A percentile compares a stretch with the other conserved stretches of the same genome.
phyloP scores from a whole-genome alignment of 2,888 invertebrate species.

The Galeopsomyia nigrocyanea region DNA sequence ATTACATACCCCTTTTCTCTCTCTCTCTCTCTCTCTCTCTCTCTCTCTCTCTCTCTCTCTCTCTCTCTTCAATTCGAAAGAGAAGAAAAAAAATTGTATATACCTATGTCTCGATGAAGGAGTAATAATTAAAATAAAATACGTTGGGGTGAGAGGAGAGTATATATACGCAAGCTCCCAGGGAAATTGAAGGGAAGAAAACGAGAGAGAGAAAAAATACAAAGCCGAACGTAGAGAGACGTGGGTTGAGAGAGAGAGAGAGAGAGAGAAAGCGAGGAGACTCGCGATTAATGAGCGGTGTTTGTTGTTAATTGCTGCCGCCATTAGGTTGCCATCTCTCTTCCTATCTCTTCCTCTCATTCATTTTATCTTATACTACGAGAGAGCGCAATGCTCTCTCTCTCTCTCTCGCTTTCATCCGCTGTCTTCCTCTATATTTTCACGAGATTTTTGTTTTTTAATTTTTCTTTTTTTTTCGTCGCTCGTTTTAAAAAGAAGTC shows the following conservation, averaged over 20 bases:
- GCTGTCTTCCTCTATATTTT: not conserved
- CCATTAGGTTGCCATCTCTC: conserved; percentile 68
- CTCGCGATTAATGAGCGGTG: conserved; percentile 69
- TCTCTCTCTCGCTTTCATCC: conserved; percentile 14
- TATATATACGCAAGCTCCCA: not conserved
- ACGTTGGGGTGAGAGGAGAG: conserved; percentile 14
- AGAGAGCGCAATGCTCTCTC: conserved; percentile 8
- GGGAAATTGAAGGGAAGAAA: conserved; percentile 35
- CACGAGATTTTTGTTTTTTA: too few species aligned
- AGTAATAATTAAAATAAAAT: conserved; percentile 46
- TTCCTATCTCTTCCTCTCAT: conserved; percentile 49
- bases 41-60: not conserved
- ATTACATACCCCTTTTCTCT: conserved; percentile 17
- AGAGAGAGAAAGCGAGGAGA: conserved; percentile 53
- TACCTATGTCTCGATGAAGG: not conserved
- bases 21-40: not conserved
- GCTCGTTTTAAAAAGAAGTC: too few species aligned
- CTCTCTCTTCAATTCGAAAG: not conserved
- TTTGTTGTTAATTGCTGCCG: conserved; percentile 69
- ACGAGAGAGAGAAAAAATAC: conserved; percentile 2
- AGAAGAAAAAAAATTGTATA: conserved; percentile 1
- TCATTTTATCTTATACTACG: conserved; percentile 15
- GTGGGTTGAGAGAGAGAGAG: conserved; percentile 1
- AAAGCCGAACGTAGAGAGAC: not conserved
- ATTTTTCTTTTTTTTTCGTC: too few species aligned